Evolutionary conservation across 1,140 invertebrate species (phyloP), one percentile per base, ranked within the genome.

Genomic region (Drosophila subobscura): DNA sequence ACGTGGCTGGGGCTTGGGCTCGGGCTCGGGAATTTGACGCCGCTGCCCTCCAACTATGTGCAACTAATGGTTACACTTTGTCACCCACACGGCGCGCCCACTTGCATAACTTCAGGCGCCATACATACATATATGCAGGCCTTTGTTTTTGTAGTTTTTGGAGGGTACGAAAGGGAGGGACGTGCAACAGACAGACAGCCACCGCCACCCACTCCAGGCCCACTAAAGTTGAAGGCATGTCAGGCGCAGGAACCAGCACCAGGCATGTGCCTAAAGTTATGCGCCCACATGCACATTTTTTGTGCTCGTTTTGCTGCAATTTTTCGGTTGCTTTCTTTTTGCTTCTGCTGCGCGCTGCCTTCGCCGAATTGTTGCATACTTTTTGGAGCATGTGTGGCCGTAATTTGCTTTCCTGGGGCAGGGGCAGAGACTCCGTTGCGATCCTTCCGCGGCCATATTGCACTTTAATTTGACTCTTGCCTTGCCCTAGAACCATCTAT

Each of bases 21-120:
- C 57, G 16, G 16, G 16, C 16, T 44, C 57, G 63, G 77, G 72
- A 83, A 83, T 84, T 83, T 84, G 79, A 68, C 79, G 75, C 79
- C 75, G 33, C 51, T 77, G 71, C 65, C 59, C 33, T 4, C 33
- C 67, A 50, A 58, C 71, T 66, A 84, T 84, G 79, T 79, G 71
- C 66, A 83, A 83, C 79, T 84, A 83, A 84, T 84, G 84, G 79
- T 72, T 83, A 55, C 79, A 84, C 78, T 83, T 81, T 83, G 51
- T 67, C 67, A 33, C 72, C 61, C 78, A 56, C 63, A 73, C 27
- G 67, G 59, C 40, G 29, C 33, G 60, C 33, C 25, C 25, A 20
- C 16, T 20, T 67, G 54, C 75, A 84, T 84, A 84, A 84, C 80
- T 85, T 72, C 56, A 42, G 63, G 61, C 61, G 75, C 66, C 51